A percentile compares a stretch with the other conserved stretches of the same genome.
These are phyloP conservation scores for Epinotia bilunana DNA, from an alignment of 2,888 invertebrate species.

Conservation along the genomic window DNA sequence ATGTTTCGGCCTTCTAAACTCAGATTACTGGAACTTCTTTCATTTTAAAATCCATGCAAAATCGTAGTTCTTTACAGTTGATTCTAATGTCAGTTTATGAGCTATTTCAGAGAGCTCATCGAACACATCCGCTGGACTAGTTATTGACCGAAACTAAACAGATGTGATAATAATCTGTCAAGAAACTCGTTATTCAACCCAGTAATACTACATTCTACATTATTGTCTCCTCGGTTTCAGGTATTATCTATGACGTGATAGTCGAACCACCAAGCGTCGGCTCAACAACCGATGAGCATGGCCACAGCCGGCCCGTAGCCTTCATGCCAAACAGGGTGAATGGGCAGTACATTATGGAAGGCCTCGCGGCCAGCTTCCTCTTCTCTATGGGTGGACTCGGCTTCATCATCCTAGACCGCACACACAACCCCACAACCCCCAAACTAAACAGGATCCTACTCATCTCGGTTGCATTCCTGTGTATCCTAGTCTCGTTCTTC, in stretches of 20 bases:
- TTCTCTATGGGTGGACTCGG: conserved; percentile 98
- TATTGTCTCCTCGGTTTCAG: conserved; percentile 81
- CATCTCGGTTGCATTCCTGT: conserved; percentile 95
- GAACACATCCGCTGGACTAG: background rate
- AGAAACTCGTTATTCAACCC: background rate
- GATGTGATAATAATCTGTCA: background rate
- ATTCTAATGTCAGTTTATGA: background rate
- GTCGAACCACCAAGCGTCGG: conserved; percentile 99
- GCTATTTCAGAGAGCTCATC: conserved; percentile 2
- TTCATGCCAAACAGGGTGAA: conserved; percentile 99
- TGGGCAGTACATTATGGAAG: conserved; percentile 99
- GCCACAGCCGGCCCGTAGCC: conserved; percentile 97
- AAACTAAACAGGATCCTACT: conserved; percentile 96
- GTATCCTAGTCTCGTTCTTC: conserved; percentile 96
- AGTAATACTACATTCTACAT: background rate
- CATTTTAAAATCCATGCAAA: background rate
- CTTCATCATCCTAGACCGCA: conserved; percentile 97
- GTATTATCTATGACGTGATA: conserved; percentile 99
- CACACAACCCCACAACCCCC: conserved; percentile 94
- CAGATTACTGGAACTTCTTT: background rate
- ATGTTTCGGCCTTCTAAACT: background rate
- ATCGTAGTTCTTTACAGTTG: background rate
- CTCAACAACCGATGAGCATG: conserved; percentile 98
- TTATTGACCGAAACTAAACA: background rate
- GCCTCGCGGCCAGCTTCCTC: conserved; percentile 97